Evolutionary conservation across 2,113 vertebrate species (phyloP).

Genomic region (Carassius carassius): DNA sequence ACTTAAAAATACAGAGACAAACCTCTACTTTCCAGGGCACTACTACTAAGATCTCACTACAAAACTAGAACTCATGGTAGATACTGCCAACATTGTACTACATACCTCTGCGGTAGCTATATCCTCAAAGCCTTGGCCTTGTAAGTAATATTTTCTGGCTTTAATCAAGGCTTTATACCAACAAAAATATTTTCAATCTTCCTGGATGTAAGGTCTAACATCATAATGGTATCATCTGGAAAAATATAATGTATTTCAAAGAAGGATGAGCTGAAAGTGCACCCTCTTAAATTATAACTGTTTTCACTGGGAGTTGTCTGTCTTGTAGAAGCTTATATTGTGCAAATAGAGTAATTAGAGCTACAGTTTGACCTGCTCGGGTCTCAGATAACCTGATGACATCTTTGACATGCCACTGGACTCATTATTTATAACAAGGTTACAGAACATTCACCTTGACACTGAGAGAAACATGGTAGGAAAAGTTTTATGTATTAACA

Average conservation of each 20-base stretch:
- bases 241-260: constrained; percentile 32
- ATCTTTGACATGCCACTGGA: background rate
- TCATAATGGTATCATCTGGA: constrained; percentile 38
- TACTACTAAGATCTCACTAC: background rate
- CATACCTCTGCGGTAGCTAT: background rate
- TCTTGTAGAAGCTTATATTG: background rate
- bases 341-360: background rate
- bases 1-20: constrained; percentile 7
- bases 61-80: constrained; percentile 27
- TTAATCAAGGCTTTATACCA: constrained; percentile 33
- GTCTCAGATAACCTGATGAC: constrained; percentile 43
- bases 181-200: constrained; percentile 40
- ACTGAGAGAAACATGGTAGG: background rate
- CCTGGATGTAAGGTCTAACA: constrained; percentile 28
- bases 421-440: constrained; percentile 9
- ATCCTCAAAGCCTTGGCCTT: constrained; percentile 2
- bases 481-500: background rate
- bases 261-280: constrained; percentile 29
- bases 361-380: background rate
- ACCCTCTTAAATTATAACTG: constrained; percentile 52
- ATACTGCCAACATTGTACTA: background rate
- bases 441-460: constrained; percentile 11
- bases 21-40: background rate
- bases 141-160: constrained; percentile 2
- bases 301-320: constrained; percentile 51